A percentile compares a stretch with the other conserved stretches of the same genome.
Evolutionary conservation across 2,113 vertebrate species (phyloP).

Genomic region (Hemiprocne comata): DNA sequence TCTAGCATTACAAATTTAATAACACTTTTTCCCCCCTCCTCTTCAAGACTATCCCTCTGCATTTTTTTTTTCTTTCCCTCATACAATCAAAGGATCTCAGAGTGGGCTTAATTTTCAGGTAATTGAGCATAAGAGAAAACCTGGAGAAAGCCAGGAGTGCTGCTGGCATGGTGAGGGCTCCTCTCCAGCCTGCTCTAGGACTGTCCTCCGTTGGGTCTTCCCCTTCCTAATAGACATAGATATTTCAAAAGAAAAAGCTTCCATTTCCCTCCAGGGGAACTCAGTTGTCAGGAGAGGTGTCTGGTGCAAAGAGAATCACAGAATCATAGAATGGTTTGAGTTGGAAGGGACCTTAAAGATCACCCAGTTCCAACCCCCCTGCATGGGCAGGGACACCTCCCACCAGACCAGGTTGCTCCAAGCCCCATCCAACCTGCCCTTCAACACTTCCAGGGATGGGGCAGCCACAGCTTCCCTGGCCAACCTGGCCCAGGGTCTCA

Average conservation of each 20-base stretch:
- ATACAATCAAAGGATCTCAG: background rate
- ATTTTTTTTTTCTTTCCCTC: background rate
- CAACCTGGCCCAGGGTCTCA: too few relatives aligned
- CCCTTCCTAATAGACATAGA: background rate
- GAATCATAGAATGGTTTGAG: too few relatives aligned
- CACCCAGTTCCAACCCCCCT: too few relatives aligned
- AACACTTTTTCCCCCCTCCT: background rate
- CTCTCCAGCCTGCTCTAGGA: background rate
- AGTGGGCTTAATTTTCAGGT: background rate
- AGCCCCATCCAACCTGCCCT: too few relatives aligned
- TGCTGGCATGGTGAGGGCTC: background rate
- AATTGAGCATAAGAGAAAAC: background rate
- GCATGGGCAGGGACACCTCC: too few relatives aligned
- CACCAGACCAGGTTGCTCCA: too few relatives aligned
- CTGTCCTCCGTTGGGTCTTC: background rate
- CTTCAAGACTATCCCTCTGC: background rate
- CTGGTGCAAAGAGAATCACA: background rate
- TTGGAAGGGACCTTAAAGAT: too few relatives aligned
- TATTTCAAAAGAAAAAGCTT: background rate
- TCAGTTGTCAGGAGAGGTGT: background rate
- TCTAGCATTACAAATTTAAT: background rate
- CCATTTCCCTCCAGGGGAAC: background rate
- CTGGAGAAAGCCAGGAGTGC: background rate
- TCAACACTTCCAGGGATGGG: too few relatives aligned
- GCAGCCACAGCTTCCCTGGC: too few relatives aligned